A percentile compares a stretch with the other conserved stretches of the same genome.
Conservation (phyloP, 2,888 invertebrate species). For the Apodemia zela region DNA sequence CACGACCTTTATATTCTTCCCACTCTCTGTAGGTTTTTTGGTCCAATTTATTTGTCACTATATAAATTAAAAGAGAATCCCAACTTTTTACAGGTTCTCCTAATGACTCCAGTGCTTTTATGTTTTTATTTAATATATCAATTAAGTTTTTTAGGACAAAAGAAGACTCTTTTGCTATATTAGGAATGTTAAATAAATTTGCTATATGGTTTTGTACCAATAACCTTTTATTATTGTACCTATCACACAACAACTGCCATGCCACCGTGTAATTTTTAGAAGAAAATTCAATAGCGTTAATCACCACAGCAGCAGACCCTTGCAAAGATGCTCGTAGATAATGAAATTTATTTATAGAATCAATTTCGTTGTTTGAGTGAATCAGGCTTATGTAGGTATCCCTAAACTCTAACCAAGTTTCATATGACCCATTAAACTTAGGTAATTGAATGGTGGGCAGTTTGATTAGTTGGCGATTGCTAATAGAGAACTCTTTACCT, state of each 20-base stretch:
- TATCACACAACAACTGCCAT: constrained; percentile 25
- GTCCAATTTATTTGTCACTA: no score
- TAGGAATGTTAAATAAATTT: constrained; percentile 19
- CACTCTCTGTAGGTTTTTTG: no score
- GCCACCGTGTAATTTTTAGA: constrained; percentile 25
- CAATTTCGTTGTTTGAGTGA: constrained; percentile 33
- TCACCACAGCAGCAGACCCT: constrained; percentile 25
- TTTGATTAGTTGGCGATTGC: constrained; percentile 10
- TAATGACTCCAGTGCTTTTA: no score
- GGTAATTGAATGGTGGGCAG: constrained; percentile 36
- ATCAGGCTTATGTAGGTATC: constrained; percentile 34
- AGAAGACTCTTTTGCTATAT: neutral
- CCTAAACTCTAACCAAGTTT: constrained; percentile 34
- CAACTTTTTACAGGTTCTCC: no score
- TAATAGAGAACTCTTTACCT: neutral
- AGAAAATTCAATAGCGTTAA: constrained; percentile 27
- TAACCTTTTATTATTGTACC: constrained; percentile 27
- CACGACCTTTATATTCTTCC: no score
- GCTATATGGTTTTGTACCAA: constrained; percentile 27
- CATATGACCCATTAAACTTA: constrained; percentile 31
- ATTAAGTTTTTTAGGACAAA: neutral
- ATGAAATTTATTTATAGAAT: constrained; percentile 34
- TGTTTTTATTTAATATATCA: neutral
- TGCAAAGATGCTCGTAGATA: constrained; percentile 34
- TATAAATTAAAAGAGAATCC: no score